Conservation (phyloP, 1,140 invertebrate genomes). For the Gonatopus flavifemur region DNA sequence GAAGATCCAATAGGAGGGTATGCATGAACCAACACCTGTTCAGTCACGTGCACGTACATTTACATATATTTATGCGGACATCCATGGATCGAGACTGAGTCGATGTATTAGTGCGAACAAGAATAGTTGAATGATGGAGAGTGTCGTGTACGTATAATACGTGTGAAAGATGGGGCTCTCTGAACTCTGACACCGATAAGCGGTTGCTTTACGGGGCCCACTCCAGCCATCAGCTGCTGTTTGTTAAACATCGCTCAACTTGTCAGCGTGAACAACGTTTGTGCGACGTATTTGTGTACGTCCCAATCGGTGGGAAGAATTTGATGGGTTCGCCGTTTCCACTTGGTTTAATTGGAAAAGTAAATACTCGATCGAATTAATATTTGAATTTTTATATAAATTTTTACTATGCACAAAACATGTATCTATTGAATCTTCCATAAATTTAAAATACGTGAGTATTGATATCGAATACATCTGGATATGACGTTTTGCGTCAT, state of each 20-base stretch:
- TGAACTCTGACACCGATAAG: constrained; percentile 28
- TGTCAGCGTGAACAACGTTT: constrained; percentile 24
- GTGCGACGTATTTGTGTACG: not conserved
- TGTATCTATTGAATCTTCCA: no score
- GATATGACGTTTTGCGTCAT: no score
- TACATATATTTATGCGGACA: no score
- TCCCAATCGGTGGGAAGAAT: not conserved
- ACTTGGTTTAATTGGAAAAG: not conserved
- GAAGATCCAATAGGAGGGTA: no score
- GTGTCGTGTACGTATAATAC: not conserved
- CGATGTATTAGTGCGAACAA: no score
- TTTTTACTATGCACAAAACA: no score
- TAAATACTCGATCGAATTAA: not conserved
- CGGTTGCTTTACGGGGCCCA: constrained; percentile 24
- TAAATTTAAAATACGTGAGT: no score
- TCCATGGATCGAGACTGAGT: no score
- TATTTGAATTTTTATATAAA: no score
- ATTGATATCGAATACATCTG: no score
- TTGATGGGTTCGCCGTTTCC: not conserved
- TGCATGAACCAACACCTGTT: no score
- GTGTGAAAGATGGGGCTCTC: constrained; percentile 29
- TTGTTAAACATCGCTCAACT: constrained; percentile 43
- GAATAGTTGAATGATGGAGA: not conserved
- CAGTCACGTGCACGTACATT: no score
- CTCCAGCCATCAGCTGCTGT: constrained; percentile 34